Base-by-base conservation (phyloP, 2,888 invertebrate species). In the Trisateles emortualis region DNA sequence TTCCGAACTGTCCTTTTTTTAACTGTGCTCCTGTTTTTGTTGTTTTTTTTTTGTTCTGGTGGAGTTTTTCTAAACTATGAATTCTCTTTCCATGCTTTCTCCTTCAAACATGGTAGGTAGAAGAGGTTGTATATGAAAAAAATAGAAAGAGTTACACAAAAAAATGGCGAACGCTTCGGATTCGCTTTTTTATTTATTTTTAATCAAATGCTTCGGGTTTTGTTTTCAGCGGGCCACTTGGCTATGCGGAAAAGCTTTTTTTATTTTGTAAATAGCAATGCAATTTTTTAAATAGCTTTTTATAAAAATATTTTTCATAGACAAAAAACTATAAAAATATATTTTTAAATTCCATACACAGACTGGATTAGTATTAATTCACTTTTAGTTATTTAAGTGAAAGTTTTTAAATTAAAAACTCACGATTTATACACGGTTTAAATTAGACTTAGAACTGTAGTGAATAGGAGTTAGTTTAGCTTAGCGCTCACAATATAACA, bases 21-120 rank as follows among this genome's bases (percentile, higher is more conserved):
- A n/a, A 50, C 59, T 71, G 74, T 70, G 74, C 52, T 70, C 65
- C 54, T 66, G 29, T 40, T 30, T 76, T 76, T 70, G 72, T 74
- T 57, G 47, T 57, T 61, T 59, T 64, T 57, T 74, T 71, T 68
- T 64, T 49, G 33, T 67, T 75, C 77, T 72, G 40, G 74, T 74
- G 80, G 76, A 64, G 74, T 72, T 69, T 79, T 78, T 88, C 83
- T 88, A 81, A 91, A 90, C 81, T 79, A 86, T 89, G 89, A 87
- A 87, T 84, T 91, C 90, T 89, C 79, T 92, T 92, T 92, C 88
- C 92, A 92, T 92, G 92, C 92, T 92, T 78, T 88, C 92, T 89
- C 87, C 92, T 87, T 88, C 92, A 86, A 92, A 91, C 79, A 88
- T 92, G 92, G 92, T 92, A 92, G 92, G 92, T 89, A 88, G 91